phyloP scores from a whole-genome alignment of 1,140 invertebrate species.

The Gryon sp. region DNA sequence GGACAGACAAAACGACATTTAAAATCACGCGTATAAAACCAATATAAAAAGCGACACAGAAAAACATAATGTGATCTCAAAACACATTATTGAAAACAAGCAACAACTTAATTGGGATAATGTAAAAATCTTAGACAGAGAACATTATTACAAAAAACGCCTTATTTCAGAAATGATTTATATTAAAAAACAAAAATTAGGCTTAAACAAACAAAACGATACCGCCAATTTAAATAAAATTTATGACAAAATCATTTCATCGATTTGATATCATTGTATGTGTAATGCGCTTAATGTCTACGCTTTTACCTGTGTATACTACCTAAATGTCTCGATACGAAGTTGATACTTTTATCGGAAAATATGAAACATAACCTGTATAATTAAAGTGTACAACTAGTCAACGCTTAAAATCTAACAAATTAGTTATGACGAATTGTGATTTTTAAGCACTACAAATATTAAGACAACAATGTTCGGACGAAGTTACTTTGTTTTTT shows the following conservation, averaged over 20 bases:
- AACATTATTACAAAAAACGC: neutral
- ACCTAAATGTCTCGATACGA: too few species aligned
- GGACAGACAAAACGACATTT: neutral
- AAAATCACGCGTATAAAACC: neutral
- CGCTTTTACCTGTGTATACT: too few species aligned
- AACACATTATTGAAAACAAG: neutral
- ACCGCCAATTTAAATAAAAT: neutral
- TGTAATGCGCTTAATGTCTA: too few species aligned
- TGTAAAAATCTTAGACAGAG: neutral
- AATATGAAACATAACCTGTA: too few species aligned
- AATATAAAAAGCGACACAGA: neutral
- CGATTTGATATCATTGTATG: too few species aligned
- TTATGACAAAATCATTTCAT: neutral
- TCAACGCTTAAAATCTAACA: too few species aligned
- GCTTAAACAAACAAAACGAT: neutral
- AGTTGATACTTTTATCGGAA: too few species aligned
- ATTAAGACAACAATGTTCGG: too few species aligned
- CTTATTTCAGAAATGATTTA: neutral
- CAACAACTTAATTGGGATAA: neutral
- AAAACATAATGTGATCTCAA: neutral
- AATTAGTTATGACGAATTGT: too few species aligned
- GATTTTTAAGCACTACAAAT: too few species aligned
- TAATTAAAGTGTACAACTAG: too few species aligned
- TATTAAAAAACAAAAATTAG: neutral
- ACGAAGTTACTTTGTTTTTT: too few species aligned